phyloP scores from a whole-genome alignment of 2,113 vertebrate species.

The Saguinus imperator region DNA sequence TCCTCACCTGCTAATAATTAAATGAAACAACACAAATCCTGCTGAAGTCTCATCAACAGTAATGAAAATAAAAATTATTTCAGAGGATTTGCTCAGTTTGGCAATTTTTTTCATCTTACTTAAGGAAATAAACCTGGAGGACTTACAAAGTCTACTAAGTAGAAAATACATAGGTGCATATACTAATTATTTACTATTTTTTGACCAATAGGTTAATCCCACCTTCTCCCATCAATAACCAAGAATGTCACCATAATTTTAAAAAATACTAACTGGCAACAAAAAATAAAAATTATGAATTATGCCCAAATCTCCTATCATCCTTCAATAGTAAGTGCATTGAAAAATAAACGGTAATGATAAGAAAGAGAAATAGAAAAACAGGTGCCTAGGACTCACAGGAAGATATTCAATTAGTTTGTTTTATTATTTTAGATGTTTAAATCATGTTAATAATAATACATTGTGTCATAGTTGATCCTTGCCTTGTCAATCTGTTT shows the following conservation, averaged over 20 bases:
- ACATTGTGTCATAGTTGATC: neutral
- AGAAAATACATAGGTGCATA: neutral
- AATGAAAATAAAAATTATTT: constrained; percentile 18
- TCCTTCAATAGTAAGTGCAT: neutral
- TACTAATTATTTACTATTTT: neutral
- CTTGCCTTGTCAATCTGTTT: neutral
- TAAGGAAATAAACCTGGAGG: neutral
- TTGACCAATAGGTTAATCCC: neutral
- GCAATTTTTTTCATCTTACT: neutral
- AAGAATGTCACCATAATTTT: neutral
- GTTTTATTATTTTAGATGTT: neutral
- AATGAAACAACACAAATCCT: neutral
- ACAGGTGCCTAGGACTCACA: rapidly evolving
- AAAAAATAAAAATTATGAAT: neutral
- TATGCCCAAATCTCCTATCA: neutral
- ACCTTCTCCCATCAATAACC: neutral
- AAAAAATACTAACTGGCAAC: neutral
- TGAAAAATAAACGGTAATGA: neutral
- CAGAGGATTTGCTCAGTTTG: neutral
- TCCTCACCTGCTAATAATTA: neutral
- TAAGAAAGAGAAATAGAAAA: neutral
- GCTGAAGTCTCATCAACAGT: neutral
- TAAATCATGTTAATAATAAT: neutral
- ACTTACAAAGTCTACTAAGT: neutral
- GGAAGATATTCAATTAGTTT: neutral